Conservation (phyloP, 2,888 invertebrate genomes). For the Drosophila villosipedis region DNA sequence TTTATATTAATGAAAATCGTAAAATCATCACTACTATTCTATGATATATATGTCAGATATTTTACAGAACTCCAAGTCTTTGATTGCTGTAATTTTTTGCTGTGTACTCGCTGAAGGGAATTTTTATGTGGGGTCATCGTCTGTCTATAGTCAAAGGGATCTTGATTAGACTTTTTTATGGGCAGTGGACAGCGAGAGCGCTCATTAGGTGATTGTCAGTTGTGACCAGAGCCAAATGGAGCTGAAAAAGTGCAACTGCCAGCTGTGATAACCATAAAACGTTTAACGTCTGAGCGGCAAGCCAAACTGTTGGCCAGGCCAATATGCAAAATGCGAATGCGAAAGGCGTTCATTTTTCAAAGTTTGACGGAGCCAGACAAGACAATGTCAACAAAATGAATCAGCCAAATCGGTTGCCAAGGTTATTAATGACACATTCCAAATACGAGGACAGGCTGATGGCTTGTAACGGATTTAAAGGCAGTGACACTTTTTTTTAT, state of each 20-base stretch:
- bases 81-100: conserved; percentile 28
- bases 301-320: conserved; percentile 16
- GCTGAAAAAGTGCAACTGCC: conserved; percentile 70
- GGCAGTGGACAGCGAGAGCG: conserved; percentile 26
- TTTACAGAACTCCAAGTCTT: background rate
- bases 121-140: conserved; percentile 46
- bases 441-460: conserved; percentile 17
- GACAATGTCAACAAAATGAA: conserved; percentile 53
- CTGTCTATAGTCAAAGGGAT: conserved; percentile 31
- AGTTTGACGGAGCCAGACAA: conserved; percentile 51
- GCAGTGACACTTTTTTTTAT: background rate
- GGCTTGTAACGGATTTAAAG: conserved; percentile 11
- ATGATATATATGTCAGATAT: conserved; percentile 1
- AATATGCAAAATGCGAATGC: conserved; percentile 55
- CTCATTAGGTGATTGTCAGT: conserved; percentile 31
- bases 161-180: conserved; percentile 47
- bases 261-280: conserved; percentile 28
- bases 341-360: conserved; percentile 64
- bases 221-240: conserved; percentile 55
- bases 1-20: too few relatives aligned
- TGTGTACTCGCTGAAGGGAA: conserved; percentile 1
- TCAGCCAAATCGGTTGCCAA: conserved; percentile 36
- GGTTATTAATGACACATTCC: conserved; percentile 66
- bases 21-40: background rate
- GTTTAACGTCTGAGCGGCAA: conserved; percentile 17